Evolutionary conservation across 2,113 vertebrate genomes (phyloP).

Genomic region (Podarcis cretensis): DNA sequence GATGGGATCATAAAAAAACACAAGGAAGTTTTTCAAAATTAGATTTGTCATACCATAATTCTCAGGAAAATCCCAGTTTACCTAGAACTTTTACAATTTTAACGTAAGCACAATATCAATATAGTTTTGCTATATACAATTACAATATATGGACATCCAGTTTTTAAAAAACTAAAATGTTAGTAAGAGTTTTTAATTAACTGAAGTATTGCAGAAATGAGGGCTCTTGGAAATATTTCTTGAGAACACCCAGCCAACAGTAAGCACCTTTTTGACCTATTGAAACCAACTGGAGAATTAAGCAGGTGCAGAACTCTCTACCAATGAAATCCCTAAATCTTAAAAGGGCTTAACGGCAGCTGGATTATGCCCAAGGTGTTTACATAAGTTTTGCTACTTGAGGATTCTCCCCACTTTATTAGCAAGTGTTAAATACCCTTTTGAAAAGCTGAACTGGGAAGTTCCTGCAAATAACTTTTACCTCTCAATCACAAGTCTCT

Average conservation of each 20-base stretch:
- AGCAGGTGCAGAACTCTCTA: background rate
- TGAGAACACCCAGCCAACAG: background rate
- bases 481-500: background rate
- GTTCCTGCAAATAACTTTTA: background rate
- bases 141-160: background rate
- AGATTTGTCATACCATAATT: background rate
- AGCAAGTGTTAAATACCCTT: background rate
- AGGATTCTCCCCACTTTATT: too few species aligned
- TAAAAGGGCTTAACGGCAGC: background rate
- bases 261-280: background rate
- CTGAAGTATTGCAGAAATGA: conserved; percentile 15
- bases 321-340: background rate
- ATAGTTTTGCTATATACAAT: background rate
- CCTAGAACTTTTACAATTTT: conserved; percentile 27
- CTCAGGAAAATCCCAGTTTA: conserved; percentile 36
- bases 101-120: conserved; percentile 12
- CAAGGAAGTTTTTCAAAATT: background rate
- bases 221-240: background rate
- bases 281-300: background rate
- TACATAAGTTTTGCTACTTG: background rate
- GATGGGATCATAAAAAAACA: conserved; percentile 10
- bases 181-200: conserved; percentile 1
- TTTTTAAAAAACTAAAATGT: conserved; percentile 38
- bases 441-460: background rate
- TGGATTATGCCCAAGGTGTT: background rate